phyloP scores from a whole-genome alignment of 30 jellyfish, hydroid and myxozoan species.

The Turritopsis rubra region DNA sequence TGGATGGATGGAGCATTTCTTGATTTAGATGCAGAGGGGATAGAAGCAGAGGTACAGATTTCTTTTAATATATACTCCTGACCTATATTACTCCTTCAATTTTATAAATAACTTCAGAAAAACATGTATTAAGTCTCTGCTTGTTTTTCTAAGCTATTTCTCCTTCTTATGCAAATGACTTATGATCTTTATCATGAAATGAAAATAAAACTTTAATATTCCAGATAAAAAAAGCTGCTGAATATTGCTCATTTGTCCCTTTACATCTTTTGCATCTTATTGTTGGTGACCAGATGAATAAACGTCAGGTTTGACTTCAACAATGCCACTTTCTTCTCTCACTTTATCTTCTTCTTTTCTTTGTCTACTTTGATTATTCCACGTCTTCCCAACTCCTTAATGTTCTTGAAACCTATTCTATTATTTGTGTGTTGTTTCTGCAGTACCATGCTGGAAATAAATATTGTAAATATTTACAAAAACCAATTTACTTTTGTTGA shows the following conservation, averaged over 20 bases:
- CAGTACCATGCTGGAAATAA: no score
- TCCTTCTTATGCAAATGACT: background rate
- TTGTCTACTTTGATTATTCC: background rate
- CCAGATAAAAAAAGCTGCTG: background rate
- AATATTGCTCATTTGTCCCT: background rate
- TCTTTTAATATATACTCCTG: no score
- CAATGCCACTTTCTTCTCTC: background rate
- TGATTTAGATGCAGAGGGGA: slow-evolving; percentile 75
- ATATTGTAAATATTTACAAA: no score
- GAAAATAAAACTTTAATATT: background rate
- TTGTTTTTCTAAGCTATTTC: background rate
- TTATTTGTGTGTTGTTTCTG: no score
- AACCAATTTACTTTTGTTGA: no score
- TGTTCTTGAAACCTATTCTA: no score
- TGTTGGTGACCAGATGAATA: background rate
- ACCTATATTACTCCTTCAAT: no score
- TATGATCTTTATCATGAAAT: background rate
- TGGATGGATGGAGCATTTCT: slow-evolving; percentile 97
- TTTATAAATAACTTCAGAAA: no score
- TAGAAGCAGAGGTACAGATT: slow-evolving; percentile 75
- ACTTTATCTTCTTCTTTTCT: background rate
- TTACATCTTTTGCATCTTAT: background rate
- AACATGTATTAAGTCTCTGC: no score
- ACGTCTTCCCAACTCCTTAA: background rate
- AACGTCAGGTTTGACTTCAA: background rate